Evolutionary conservation across 2,797 vertebrate genomes (phyloP), one percentile per base, ranked within the genome.

Genomic region (Cyclura pinguis): DNA sequence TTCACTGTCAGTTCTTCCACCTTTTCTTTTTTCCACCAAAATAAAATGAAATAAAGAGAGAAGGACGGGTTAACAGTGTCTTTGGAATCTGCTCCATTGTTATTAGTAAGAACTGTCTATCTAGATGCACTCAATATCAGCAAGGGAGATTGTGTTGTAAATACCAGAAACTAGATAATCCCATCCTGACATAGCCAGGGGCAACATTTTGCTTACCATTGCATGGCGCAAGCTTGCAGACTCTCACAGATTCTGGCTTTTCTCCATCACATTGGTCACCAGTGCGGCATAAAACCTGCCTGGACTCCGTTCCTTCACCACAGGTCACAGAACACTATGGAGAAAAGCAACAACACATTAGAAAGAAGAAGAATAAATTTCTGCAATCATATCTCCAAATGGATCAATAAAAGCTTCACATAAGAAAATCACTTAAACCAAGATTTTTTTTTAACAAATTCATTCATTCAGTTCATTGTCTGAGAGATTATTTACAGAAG

Each of bases 271-370:
- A 99, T 0, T 97, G 98, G 92, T 98, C 98, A 69, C 98, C 98
- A 0, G 97, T 96, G 0, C 98, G 98, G 93, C 99, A 99, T 0
- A 97, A 97, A 59, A 99, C 97, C 95, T 98, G 96, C 55, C 99
- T 97, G 85, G 96, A 96, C 92, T 98, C 98, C 0, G 97, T 97
- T 24, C 99, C 99, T 91, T 99, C 99, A 0, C 98, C 99, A 0
- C 99, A 99, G 55, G 98, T 98, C 92, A 99, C 98, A 0, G 99
- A 99, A 90, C 99, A 99, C 99, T 99, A 80, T 0, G 72, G 62
- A 72, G 74, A 50, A 96, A 89, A 94, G n/a, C 35, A 72, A 78
- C 18, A 80, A 89, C 7, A 16, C 9, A 99, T 98, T 99, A 78
- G 0, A 64, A 62, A 72, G 80, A 38, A 96, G 88, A 94, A 38